A percentile compares a stretch with the other conserved stretches of the same genome.
Evolutionary conservation across 2,888 invertebrate species (phyloP).

Genomic region (Scaptomyza caliginosa): DNA sequence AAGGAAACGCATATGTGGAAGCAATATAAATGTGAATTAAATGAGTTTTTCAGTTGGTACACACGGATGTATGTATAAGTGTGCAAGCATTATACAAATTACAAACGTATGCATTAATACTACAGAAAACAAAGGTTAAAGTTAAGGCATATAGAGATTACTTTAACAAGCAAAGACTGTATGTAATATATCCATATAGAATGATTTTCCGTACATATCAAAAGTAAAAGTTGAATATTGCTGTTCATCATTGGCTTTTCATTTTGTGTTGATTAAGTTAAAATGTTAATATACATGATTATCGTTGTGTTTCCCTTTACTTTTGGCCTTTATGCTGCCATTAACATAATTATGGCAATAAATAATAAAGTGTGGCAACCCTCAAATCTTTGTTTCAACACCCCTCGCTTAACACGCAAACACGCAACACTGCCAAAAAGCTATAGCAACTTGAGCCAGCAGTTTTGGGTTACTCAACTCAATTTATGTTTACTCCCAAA

Average conservation of each 20-base stretch:
- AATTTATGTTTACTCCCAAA: conserved; percentile 24
- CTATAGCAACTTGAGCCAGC: conserved; percentile 8
- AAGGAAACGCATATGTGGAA: conserved; percentile 24
- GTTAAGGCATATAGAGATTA: too few relatives aligned
- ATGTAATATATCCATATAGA: too few relatives aligned
- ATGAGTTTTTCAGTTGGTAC: conserved; percentile 13
- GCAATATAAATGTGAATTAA: conserved; percentile 26
- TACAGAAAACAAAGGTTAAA: background rate
- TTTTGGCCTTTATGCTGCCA: conserved; percentile 61
- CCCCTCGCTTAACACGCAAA: background rate
- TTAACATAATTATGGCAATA: conserved; percentile 72
- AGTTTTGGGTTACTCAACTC: conserved; percentile 27
- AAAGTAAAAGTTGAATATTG: conserved; percentile 16
- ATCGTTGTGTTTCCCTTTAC: conserved; percentile 51
- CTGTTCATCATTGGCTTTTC: conserved; percentile 4
- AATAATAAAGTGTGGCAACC: conserved; percentile 66
- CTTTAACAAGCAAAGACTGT: too few relatives aligned
- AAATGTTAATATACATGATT: conserved; percentile 73
- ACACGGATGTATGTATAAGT: background rate
- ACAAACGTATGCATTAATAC: conserved; percentile 1
- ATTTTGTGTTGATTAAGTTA: conserved; percentile 62
- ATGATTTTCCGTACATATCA: conserved; percentile 24
- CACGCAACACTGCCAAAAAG: conserved; percentile 1
- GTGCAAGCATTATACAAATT: background rate
- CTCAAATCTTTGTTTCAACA: background rate